Evolutionary conservation across 2,797 vertebrate genomes (phyloP).

Genomic region (Fistularia commersonii): DNA sequence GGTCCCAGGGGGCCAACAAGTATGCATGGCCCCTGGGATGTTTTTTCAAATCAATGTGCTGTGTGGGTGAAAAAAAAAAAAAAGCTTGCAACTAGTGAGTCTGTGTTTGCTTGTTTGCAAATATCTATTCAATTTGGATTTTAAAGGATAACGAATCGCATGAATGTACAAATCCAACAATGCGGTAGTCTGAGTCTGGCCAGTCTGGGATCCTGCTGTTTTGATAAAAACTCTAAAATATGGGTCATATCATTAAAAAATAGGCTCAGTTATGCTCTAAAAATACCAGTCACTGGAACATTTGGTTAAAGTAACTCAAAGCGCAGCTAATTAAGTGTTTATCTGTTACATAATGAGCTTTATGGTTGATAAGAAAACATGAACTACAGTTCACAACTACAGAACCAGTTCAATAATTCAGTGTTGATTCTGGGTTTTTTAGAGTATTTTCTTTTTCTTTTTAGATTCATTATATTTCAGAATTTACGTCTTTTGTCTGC

Average conservation of each 20-base stretch:
- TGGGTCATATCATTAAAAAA: neutral
- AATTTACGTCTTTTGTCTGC: too few relatives aligned
- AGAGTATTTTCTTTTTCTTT: too few relatives aligned
- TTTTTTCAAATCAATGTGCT: neutral
- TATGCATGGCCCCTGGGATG: slow-evolving; percentile 43
- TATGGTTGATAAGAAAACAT: too few relatives aligned
- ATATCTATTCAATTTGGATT: neutral
- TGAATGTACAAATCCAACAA: neutral
- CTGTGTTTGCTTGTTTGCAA: neutral
- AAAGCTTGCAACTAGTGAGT: neutral
- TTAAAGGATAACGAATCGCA: slow-evolving; percentile 1
- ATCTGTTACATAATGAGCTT: neutral
- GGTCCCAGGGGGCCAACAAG: slow-evolving; percentile 50
- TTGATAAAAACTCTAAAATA: neutral
- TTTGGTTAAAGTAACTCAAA: neutral
- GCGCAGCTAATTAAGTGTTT: neutral
- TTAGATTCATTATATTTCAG: too few relatives aligned
- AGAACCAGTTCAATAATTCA: too few relatives aligned
- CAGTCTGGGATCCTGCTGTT: neutral
- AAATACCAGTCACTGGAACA: neutral
- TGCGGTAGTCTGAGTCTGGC: neutral
- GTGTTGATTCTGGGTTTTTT: too few relatives aligned
- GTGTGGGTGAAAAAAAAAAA: slow-evolving; percentile 5
- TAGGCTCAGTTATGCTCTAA: neutral
- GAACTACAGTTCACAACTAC: too few relatives aligned